Base-by-base conservation (phyloP, 2,888 invertebrate species). In the Leptinotarsa tumamoca region DNA sequence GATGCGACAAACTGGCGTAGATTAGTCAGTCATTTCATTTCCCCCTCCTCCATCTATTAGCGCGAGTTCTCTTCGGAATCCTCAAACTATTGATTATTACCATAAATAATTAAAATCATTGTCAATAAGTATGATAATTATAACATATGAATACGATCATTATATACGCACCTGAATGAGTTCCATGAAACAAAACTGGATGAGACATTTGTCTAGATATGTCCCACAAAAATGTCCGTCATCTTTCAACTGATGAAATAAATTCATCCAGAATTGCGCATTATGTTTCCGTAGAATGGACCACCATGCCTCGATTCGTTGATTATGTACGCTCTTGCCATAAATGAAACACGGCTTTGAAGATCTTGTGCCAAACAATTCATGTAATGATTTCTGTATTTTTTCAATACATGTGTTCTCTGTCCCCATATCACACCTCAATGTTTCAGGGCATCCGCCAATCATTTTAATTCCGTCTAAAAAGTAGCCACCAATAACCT, bases 221-320 rank as follows among this genome's bases (percentile, higher is more conserved):
- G 73, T 49, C 15, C 69, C 73, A 63, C 43, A 49, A 18, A 73
- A 73, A 27, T 56, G 66, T 23, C 61, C 49, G 13, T 71, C 71
- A 18, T 71, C 70, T 74, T 76, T 78, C n/a, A 76, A 43, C 52
- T n/a, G 54, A 66, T 78, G 63, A 58, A 78, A 76, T 21, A 73
- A 43, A 74, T 78, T 78, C 73, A 74, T 78, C 76, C 76, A 76
- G 43, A 66, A 78, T 50, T 78, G 75, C 13, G 69, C 54, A 56
- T 17, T 67, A 15, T 77, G 72, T 50, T 66, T 75, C 14, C 67
- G 67, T 67, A 67, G 27, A 23, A 43, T 67, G n/a, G 67, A 67
- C 77, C 77, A 77, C 77, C 77, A 77, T 15, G 69, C 43, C 61
- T 78, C 73, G 14, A 78, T 73, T 61, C 73, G 18, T 73, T 72